Evolutionary conservation across 2,797 vertebrate genomes (phyloP).

Genomic region (Peromyscus attwateri): DNA sequence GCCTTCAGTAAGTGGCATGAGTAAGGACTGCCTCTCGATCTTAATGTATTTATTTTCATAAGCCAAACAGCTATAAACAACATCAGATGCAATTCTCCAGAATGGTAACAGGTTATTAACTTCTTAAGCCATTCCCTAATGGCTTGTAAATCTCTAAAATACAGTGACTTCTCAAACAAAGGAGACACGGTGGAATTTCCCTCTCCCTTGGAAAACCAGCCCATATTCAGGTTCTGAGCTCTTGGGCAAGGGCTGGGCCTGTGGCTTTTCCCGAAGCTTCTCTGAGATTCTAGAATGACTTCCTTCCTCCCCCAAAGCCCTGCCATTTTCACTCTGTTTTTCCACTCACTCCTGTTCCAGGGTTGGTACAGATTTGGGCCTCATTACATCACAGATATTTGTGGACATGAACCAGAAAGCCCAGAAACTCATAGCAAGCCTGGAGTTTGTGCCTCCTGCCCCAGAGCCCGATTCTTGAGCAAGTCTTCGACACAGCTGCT

Average conservation of each 20-base stretch:
- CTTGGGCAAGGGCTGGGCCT: rapidly evolving
- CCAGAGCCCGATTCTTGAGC: neutral
- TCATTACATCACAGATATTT: neutral
- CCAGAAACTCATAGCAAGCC: neutral
- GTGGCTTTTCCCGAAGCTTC: neutral
- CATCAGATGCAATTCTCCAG: slow-evolving; percentile 80
- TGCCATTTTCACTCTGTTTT: neutral
- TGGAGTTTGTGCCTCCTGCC: neutral
- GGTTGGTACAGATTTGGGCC: neutral
- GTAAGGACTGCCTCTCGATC: slow-evolving; percentile 78
- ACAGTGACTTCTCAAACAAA: slow-evolving; percentile 49
- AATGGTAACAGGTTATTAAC: slow-evolving; percentile 83
- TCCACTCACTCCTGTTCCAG: neutral
- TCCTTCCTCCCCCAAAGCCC: neutral
- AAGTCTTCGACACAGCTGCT: neutral
- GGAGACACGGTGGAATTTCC: slow-evolving; percentile 62
- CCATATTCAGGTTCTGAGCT: neutral
- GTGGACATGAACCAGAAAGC: neutral
- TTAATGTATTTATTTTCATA: slow-evolving; percentile 81
- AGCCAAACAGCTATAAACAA: slow-evolving; percentile 81
- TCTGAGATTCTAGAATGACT: neutral
- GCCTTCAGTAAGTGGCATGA: slow-evolving; percentile 65
- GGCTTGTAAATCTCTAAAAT: slow-evolving; percentile 79
- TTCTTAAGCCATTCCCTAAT: slow-evolving; percentile 79
- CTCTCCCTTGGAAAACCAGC: slow-evolving; percentile 55